Conservation (phyloP, 2,888 invertebrate species). For the Criorhina ranunculi region DNA sequence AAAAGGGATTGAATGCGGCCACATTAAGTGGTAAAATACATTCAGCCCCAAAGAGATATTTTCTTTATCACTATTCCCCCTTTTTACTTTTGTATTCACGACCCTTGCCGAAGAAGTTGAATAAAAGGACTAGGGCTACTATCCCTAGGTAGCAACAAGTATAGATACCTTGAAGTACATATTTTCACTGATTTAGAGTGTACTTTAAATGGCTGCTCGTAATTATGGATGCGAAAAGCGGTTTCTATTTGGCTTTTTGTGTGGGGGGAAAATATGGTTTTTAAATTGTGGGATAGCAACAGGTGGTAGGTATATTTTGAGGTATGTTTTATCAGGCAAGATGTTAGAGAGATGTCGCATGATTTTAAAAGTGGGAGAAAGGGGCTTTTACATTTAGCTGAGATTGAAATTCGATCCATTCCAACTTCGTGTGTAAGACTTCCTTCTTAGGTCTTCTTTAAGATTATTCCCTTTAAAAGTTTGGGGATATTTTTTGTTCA, state of each 20-base stretch:
- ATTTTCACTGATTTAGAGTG: conserved; percentile 25
- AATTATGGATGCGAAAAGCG: conserved; percentile 24
- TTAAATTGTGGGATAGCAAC: conserved; percentile 8
- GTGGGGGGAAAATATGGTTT: conserved; percentile 5
- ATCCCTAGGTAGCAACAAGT: conserved; percentile 37
- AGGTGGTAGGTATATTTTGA: background rate
- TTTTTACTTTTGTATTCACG: background rate
- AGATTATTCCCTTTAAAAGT: no score
- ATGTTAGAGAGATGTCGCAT: no score
- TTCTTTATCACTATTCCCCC: conserved; percentile 39
- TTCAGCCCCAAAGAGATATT: conserved; percentile 21
- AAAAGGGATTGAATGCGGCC: conserved; percentile 55
- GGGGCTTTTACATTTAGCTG: no score
- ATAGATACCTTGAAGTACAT: background rate
- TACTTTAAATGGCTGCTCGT: conserved; percentile 33
- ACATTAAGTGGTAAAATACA: conserved; percentile 56
- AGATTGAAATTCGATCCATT: no score
- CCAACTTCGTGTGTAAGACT: no score
- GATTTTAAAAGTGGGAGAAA: no score
- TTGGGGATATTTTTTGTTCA: no score
- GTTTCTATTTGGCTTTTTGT: conserved; percentile 2
- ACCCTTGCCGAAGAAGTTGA: conserved; percentile 23
- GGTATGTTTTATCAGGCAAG: no score
- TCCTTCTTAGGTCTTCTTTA: no score
- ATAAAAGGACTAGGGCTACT: conserved; percentile 34